Evolutionary conservation across 2,797 vertebrate genomes (phyloP).

Genomic region (Hyperoplus lanceolatus): DNA sequence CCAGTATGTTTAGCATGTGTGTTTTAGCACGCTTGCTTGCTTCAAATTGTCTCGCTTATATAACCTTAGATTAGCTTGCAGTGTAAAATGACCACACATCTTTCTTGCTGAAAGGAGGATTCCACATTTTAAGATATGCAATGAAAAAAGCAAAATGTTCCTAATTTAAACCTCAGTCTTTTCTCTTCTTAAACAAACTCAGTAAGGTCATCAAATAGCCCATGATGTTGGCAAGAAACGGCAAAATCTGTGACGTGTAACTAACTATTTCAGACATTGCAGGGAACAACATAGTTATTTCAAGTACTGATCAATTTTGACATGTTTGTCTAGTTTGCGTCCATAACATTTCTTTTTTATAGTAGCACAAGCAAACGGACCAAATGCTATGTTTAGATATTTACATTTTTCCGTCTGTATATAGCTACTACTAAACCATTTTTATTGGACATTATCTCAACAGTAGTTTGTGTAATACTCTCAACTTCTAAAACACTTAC

Average conservation of each 20-base stretch:
- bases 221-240: not conserved
- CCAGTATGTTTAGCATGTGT: not conserved
- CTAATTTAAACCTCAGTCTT: not conserved
- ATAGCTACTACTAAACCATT: too few species aligned
- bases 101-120: not conserved
- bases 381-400: too few species aligned
- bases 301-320: too few species aligned
- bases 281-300: too few species aligned
- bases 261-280: not conserved
- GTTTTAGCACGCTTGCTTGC: not conserved
- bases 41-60: slow-evolving; percentile 3
- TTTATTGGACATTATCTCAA: too few species aligned
- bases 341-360: too few species aligned
- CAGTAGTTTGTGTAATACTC: too few species aligned
- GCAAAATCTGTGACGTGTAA: not conserved
- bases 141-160: slow-evolving; percentile 1
- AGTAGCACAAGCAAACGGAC: too few species aligned
- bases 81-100: not conserved
- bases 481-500: too few species aligned
- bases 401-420: too few species aligned
- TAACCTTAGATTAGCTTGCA: not conserved
- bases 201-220: not conserved
- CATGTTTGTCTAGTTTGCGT: too few species aligned
- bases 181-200: not conserved
- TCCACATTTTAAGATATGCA: not conserved